phyloP scores from a whole-genome alignment of 37 sponge, comb jelly and placozoan species.

The Halisarca cf. caerulea region DNA sequence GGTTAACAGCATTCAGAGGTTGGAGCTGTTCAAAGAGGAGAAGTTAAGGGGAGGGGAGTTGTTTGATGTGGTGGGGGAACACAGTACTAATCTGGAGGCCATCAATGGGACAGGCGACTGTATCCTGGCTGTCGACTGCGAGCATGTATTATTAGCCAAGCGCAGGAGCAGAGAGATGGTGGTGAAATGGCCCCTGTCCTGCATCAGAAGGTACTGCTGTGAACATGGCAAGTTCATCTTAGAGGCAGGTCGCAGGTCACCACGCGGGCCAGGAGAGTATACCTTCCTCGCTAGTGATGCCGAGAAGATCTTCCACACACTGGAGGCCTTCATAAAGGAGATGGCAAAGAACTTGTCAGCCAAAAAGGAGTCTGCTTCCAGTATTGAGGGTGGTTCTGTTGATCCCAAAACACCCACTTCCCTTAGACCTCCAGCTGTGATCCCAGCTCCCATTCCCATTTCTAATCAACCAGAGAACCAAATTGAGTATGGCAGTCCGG shows the following conservation, averaged over 20 bases:
- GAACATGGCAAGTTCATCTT: conserved; percentile 51
- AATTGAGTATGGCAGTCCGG: background rate
- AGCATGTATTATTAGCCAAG: background rate
- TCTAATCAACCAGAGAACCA: background rate
- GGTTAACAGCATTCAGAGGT: background rate
- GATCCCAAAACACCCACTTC: background rate
- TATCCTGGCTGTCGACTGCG: background rate
- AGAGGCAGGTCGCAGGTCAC: conserved; percentile 60
- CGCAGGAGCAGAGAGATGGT: background rate
- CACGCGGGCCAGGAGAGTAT: conserved; percentile 72
- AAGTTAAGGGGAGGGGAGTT: background rate
- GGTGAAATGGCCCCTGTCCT: conserved; percentile 65
- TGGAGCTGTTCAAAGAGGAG: conserved; percentile 1
- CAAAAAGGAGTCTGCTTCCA: too few relatives aligned
- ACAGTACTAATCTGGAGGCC: background rate
- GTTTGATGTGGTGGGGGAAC: background rate
- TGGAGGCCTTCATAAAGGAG: conserved; percentile 38
- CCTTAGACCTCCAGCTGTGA: background rate
- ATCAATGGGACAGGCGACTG: background rate
- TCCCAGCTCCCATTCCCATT: background rate
- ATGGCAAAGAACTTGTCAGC: background rate
- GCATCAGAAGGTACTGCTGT: conserved; percentile 50
- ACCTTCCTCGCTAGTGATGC: conserved; percentile 50
- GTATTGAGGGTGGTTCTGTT: background rate
- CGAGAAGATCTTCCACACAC: conserved; percentile 34